These are phyloP conservation scores for Melanocharis versteri DNA, from an alignment of 2,113 vertebrate species.

Conservation along the genomic window DNA sequence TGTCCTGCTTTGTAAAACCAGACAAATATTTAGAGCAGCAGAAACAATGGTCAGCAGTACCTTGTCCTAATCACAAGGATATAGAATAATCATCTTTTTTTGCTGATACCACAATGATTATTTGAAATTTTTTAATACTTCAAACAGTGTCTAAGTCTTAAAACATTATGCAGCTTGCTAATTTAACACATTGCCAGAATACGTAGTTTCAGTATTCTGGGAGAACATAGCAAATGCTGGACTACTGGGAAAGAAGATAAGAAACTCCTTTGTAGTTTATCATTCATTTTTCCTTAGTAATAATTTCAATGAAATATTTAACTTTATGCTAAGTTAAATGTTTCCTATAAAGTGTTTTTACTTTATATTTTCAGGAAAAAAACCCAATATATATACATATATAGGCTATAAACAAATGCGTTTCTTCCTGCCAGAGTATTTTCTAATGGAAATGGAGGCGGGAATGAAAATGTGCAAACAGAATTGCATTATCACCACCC, in stretches of 20 bases:
- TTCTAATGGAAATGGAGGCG: neutral
- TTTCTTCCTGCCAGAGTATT: neutral
- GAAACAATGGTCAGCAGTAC: neutral
- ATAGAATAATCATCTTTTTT: neutral
- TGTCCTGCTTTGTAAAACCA: neutral
- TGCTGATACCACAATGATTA: neutral
- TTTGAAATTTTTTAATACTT: neutral
- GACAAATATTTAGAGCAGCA: neutral
- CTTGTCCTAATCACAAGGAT: neutral
- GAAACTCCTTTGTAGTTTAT: neutral
- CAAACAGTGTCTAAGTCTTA: neutral
- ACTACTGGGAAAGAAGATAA: neutral
- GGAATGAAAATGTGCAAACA: neutral
- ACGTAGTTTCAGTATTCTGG: neutral
- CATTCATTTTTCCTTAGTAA: neutral
- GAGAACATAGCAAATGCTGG: neutral
- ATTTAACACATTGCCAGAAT: neutral
- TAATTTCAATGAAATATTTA: neutral
- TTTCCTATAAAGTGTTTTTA: neutral
- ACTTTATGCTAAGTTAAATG: neutral
- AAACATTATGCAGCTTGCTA: neutral
- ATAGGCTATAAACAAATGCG: neutral
- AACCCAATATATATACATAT: neutral
- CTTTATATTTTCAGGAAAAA: neutral
- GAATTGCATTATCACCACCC: neutral